Base-by-base conservation (phyloP, 1,140 invertebrate species). In the Linepithema humile region DNA sequence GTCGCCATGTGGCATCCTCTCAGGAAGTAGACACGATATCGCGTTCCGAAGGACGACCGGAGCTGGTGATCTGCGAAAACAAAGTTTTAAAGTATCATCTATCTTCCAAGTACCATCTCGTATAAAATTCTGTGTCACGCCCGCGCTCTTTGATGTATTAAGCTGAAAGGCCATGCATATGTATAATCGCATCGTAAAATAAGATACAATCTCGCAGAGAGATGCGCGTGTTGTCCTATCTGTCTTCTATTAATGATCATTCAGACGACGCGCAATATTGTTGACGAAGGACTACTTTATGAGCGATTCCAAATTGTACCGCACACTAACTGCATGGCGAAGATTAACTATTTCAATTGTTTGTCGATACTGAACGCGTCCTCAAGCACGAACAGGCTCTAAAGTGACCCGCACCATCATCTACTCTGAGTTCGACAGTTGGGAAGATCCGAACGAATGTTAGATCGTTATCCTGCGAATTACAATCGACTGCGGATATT, bases 1-100 rank as follows among this genome's bases (percentile, higher is more conserved):
- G 96, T 97, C 53, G 97, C 97, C 10, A 97, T 97, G 97, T 98
- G 97, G 97, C 97, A 98, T 93, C 95, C 96, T 35, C 94, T 98
- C n/a, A 95, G 97, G 83, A 96, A 96, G 91, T 96, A 80, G 75
- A 70, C 69, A 29, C 48, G 20, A 29, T 48, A 77, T 5, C 29
- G 64, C 15, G 59, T 48, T n/a, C n/a, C n/a, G n/a, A n/a, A n/a
- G n/a, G n/a, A n/a, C n/a, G n/a, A n/a, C n/a, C n/a, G n/a, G n/a
- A n/a, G n/a, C n/a, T n/a, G n/a, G n/a, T n/a, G n/a, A n/a, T n/a
- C n/a, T n/a, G n/a, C n/a, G 45, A 70, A 69, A 55, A 43, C 43
- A 32, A n/a, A 62, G 17, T 80, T 48, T 55, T 26, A 40, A 50
- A 35, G 29, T n/a, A n/a, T n/a, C 20, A 9, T 20, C n/a, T 15